These are phyloP conservation scores for Xiphophorus maculatus DNA, from an alignment of 2,113 vertebrate genomes.

Conservation along the genomic window DNA sequence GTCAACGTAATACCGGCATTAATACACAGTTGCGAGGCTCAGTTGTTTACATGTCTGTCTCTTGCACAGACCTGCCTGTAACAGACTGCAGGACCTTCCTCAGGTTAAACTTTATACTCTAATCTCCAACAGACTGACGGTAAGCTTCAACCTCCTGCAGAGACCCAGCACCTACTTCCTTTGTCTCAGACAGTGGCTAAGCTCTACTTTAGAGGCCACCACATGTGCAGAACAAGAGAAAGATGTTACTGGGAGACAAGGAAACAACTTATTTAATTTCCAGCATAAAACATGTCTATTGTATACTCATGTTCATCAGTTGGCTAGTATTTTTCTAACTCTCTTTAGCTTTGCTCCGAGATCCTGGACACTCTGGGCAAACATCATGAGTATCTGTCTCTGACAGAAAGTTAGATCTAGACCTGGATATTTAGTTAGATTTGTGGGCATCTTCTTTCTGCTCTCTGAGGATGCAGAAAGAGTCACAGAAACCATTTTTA, in stretches of 20 bases:
- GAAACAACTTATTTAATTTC: neutral
- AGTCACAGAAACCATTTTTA: no score
- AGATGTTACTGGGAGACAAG: neutral
- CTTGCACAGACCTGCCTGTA: conserved; percentile 22
- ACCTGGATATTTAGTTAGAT: no score
- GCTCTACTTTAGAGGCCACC: conserved; percentile 18
- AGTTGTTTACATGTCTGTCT: conserved; percentile 24
- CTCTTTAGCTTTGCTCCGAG: no score
- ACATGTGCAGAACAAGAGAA: conserved; percentile 4
- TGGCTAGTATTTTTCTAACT: no score
- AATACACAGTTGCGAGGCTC: conserved; percentile 1
- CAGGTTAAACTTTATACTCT: conserved; percentile 48
- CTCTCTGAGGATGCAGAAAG: no score
- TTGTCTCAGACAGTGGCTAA: conserved; percentile 20
- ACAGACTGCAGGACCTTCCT: conserved; percentile 24
- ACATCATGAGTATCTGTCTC: no score
- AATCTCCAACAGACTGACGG: conserved; percentile 46
- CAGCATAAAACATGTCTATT: no score
- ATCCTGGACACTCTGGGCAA: no score
- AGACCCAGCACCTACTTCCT: conserved; percentile 42
- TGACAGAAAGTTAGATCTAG: no score
- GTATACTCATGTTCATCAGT: no score
- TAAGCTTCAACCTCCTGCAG: conserved; percentile 51
- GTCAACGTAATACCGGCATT: conserved; percentile 15
- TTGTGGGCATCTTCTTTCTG: no score